These are phyloP conservation scores for Gadopsis marmoratus DNA, from an alignment of 2,797 vertebrate species.

Conservation along the genomic window DNA sequence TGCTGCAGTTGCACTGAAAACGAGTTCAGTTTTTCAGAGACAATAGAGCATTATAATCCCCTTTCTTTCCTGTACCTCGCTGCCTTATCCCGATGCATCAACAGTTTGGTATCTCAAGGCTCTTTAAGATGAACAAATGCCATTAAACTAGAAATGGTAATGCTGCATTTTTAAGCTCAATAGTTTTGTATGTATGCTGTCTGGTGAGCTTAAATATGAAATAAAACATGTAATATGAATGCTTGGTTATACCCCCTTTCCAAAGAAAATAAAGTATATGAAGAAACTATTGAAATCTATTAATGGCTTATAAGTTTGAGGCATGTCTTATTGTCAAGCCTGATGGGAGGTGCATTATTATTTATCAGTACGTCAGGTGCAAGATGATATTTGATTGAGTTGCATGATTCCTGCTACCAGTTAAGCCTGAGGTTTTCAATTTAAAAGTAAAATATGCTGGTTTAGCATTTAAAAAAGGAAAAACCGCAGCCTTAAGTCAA, in stretches of 20 bases:
- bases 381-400: no score
- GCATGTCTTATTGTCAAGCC: neutral
- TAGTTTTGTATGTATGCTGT: conserved; percentile 77
- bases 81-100: conserved; percentile 78
- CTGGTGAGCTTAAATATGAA: conserved; percentile 70
- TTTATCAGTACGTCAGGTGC: no score
- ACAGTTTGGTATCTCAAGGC: conserved; percentile 42
- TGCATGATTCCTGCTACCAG: no score
- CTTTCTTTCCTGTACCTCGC: conserved; percentile 64
- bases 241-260: conserved; percentile 84
- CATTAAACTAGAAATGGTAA: conserved; percentile 77
- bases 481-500: neutral
- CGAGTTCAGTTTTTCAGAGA: conserved; percentile 60
- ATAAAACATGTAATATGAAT: conserved; percentile 77
- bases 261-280: conserved; percentile 86
- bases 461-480: no score
- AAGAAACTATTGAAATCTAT: conserved; percentile 61
- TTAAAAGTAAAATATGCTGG: no score
- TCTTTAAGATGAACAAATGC: conserved; percentile 73
- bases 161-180: conserved; percentile 80
- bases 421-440: no score
- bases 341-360: neutral
- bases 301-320: neutral
- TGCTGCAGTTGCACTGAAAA: conserved; percentile 65
- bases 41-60: conserved; percentile 44